phyloP scores from a whole-genome alignment of 2,797 vertebrate species.

The Trachops cirrhosus region DNA sequence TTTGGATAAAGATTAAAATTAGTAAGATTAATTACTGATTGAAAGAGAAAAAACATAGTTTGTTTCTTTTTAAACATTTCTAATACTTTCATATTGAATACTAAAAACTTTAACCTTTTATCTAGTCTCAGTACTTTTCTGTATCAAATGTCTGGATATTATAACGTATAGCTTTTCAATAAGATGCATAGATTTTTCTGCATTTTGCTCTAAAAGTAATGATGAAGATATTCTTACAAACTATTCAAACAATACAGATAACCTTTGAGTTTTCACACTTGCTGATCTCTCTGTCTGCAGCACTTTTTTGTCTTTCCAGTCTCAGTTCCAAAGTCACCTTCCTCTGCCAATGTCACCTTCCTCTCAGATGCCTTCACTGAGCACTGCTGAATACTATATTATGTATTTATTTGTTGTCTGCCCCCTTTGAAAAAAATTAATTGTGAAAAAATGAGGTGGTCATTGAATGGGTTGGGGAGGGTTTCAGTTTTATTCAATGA shows the following conservation, averaged over 20 bases:
- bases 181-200: background rate
- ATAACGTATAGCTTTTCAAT: background rate
- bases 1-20: background rate
- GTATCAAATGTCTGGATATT: background rate
- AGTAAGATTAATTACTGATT: background rate
- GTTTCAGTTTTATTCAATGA: background rate
- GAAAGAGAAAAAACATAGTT: background rate
- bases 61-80: background rate
- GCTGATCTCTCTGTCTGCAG: background rate
- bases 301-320: background rate
- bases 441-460: background rate
- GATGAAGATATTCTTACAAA: background rate
- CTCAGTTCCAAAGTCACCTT: background rate
- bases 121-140: background rate
- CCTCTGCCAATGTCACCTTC: background rate
- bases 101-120: background rate
- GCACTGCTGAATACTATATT: background rate
- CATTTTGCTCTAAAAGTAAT: background rate
- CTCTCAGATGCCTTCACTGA: background rate
- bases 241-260: background rate
- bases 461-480: background rate
- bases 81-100: background rate
- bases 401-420: background rate
- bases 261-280: background rate
- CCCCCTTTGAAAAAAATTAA: background rate